Evolutionary conservation across 1,140 invertebrate species (phyloP), one percentile per base, ranked within the genome.

Genomic region (Aphidius gifuensis): DNA sequence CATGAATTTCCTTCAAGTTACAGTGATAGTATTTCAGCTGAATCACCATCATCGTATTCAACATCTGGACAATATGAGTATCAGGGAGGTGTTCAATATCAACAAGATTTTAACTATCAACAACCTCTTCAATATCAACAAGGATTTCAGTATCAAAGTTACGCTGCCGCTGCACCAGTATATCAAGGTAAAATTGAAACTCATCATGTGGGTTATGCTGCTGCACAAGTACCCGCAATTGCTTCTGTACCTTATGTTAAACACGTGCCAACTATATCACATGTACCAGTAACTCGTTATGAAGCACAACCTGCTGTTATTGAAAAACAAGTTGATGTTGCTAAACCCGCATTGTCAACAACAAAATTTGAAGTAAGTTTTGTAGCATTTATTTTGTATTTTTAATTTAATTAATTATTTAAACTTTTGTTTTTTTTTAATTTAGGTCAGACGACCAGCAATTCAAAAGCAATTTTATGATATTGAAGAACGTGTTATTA

Each of bases 381-480:
- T 45, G 9, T 44, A 0, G 8, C 2, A 47, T 43, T 38, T 51
- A 56, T 32, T 55, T 55, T 11, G 74, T 66, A 54, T 39, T n/a
- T 6, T 3, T 54, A 4, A 1, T 32, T 54, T 51, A n/a, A 9
- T 51, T 16, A 16, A 16, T 4, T 32, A 32, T 32, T 32, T 3
- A 32, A 32, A 32, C 4, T 32, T 32, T 32, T 32, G 4, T 32
- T 3, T 32, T 32, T 2, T 32, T 4, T 16, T 16, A 6, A 7
- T 55, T 6, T 73, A 86, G 78, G 80, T 87, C 0, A 82, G 86
- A 61, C 82, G 86, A 51, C 86, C 86, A 63, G 86, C 85, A 40
- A 85, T 87, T 57, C 84, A 86, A 62, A 87, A 87, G 71, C 83
- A 87, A 69, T 87, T 87, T 73, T 87, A 86, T 69, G 86, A 87